These are phyloP conservation scores for Pseudochirops cupreus DNA, from an alignment of 2,797 vertebrate species.

Conservation along the genomic window DNA sequence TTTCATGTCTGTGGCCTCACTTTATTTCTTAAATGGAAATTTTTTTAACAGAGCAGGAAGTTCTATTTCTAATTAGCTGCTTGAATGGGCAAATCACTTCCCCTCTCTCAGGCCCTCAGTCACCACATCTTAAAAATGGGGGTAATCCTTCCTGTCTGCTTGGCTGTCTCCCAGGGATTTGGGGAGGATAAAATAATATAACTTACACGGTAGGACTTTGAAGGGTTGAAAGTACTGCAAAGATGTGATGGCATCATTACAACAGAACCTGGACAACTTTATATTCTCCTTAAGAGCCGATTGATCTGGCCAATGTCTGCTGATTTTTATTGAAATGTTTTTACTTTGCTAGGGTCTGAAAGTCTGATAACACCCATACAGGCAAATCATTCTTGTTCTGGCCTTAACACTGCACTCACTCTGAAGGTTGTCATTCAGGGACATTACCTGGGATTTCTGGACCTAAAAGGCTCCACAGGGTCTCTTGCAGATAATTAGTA, in stretches of 20 bases:
- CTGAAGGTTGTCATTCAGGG: background rate
- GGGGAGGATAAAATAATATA: background rate
- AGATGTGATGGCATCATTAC: background rate
- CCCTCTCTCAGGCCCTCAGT: background rate
- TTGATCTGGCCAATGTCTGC: background rate
- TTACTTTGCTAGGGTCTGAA: background rate
- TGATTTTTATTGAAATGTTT: constrained; percentile 10
- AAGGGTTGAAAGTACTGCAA: background rate
- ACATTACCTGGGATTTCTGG: background rate
- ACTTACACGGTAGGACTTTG: background rate
- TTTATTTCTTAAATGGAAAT: background rate
- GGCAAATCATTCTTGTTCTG: background rate
- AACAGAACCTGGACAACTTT: background rate
- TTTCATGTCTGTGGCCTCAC: background rate
- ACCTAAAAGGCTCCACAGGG: background rate
- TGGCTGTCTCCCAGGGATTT: background rate
- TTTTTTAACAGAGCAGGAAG: background rate
- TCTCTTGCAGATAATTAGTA: background rate
- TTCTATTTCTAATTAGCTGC: background rate
- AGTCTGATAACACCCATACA: background rate
- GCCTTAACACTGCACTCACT: background rate
- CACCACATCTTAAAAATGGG: background rate
- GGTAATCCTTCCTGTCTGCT: background rate
- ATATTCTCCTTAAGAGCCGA: background rate
- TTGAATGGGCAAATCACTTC: background rate